A percentile compares a stretch with the other conserved stretches of the same genome.
phyloP scores from a whole-genome alignment of 1,140 invertebrate genomes.

The Drosophila bocki region DNA sequence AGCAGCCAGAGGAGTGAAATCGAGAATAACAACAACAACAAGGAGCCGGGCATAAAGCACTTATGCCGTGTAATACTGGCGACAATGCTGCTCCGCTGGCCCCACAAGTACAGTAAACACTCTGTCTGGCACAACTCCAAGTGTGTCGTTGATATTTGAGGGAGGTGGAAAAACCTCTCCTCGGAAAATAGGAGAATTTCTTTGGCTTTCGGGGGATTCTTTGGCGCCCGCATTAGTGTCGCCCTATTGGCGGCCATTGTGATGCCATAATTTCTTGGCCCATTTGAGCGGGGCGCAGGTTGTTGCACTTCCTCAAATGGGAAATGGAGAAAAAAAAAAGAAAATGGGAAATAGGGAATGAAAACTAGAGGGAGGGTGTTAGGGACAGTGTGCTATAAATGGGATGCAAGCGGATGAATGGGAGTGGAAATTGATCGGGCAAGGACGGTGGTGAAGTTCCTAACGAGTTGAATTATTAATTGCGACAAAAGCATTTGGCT shows the following conservation, averaged over 20 bases:
- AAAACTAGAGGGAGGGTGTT: neutral
- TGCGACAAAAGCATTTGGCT: conserved; percentile 6
- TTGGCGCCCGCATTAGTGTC: conserved; percentile 58
- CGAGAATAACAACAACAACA: conserved; percentile 33
- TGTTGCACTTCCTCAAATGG: conserved; percentile 49
- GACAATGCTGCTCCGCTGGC: conserved; percentile 17
- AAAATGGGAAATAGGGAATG: neutral
- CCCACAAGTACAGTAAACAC: conserved; percentile 42
- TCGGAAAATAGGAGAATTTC: conserved; percentile 31
- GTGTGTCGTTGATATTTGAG: neutral
- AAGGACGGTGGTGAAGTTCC: conserved; percentile 1
- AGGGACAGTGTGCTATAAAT: conserved; percentile 16
- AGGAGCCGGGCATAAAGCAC: conserved; percentile 22
- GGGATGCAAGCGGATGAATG: conserved; percentile 19
- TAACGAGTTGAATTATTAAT: conserved; percentile 23
- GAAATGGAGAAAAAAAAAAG: neutral
- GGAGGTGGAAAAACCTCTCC: neutral
- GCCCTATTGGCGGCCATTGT: conserved; percentile 65
- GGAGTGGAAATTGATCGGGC: conserved; percentile 23
- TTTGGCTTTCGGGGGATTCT: conserved; percentile 52
- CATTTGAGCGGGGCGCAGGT: conserved; percentile 58
- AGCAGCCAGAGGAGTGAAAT: conserved; percentile 14
- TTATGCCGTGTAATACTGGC: conserved; percentile 27
- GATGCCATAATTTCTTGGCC: conserved; percentile 63
- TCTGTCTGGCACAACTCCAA: conserved; percentile 56